These are phyloP conservation scores for Empis livida DNA, from an alignment of 2,888 invertebrate species.

Conservation along the genomic window DNA sequence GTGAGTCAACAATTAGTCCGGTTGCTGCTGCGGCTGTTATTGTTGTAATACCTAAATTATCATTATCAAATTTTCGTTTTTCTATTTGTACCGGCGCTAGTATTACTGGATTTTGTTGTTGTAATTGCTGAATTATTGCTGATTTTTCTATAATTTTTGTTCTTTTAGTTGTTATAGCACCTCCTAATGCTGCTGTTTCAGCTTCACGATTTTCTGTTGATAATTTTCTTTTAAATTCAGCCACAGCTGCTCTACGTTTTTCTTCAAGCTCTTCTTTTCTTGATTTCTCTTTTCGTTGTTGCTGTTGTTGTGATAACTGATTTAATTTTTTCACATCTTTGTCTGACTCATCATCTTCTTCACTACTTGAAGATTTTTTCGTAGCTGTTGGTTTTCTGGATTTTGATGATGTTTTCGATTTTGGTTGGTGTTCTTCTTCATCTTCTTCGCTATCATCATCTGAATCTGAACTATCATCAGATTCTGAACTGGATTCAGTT, in stretches of 20 bases:
- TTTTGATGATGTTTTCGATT: slow-evolving; percentile 28
- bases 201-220: background rate
- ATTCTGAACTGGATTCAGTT: slow-evolving; percentile 36
- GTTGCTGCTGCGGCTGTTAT: background rate
- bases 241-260: slow-evolving; percentile 30
- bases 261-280: slow-evolving; percentile 5
- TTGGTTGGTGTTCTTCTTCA: slow-evolving; percentile 8
- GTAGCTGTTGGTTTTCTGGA: slow-evolving; percentile 42
- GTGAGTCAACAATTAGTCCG: slow-evolving; percentile 12
- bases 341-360: slow-evolving; percentile 27
- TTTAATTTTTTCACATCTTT: slow-evolving; percentile 11
- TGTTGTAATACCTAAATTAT: background rate
- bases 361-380: slow-evolving; percentile 35
- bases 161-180: slow-evolving; percentile 1
- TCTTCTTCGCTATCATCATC: slow-evolving; percentile 35
- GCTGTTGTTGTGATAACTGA: background rate
- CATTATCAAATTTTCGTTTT: background rate
- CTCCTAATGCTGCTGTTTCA: background rate
- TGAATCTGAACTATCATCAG: slow-evolving; percentile 41
- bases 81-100: background rate
- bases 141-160: too few relatives aligned
- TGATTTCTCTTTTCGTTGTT: background rate
- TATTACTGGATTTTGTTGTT: too few relatives aligned
- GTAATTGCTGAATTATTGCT: too few relatives aligned
- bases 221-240: slow-evolving; percentile 17